Conservation (phyloP, 2,888 invertebrate species). For the Caenorhabditis drosophilae region DNA sequence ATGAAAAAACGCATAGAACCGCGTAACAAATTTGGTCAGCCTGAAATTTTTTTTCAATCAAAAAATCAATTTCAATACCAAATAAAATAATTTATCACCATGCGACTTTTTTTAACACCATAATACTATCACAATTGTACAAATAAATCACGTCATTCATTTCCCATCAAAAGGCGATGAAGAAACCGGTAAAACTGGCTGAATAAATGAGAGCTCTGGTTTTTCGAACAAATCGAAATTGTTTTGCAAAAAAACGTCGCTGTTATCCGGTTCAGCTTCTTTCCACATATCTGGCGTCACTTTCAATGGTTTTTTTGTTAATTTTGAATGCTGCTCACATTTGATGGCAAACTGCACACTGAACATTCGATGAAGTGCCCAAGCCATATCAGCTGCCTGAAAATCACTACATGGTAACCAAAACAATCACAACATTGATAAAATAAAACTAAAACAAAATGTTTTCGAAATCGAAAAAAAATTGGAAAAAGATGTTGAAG, state of each 20-base stretch:
- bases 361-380: constrained; percentile 67
- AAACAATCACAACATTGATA: not conserved
- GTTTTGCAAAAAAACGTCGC: too few species aligned
- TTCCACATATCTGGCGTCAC: constrained; percentile 10
- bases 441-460: not conserved
- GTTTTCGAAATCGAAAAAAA: not conserved
- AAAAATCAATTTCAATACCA: not conserved
- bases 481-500: not conserved
- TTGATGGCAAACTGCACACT: constrained; percentile 49
- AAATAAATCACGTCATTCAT: not conserved
- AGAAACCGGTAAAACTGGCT: constrained; percentile 2
- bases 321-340: constrained; percentile 6
- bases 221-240: not conserved
- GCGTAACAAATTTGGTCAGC: constrained; percentile 99
- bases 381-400: constrained; percentile 65
- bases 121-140: too few species aligned
- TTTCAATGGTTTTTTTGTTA: constrained; percentile 4
- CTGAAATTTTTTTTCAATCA: constrained; percentile 76
- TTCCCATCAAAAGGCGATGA: too few species aligned
- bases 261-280: not conserved
- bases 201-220: not conserved
- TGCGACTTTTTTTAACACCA: too few species aligned
- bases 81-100: too few species aligned
- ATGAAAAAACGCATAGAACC: constrained; percentile 97
- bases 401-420: constrained; percentile 7